Base-by-base conservation (phyloP, 2,888 invertebrate genomes). In the Oscheius myriophilus region DNA sequence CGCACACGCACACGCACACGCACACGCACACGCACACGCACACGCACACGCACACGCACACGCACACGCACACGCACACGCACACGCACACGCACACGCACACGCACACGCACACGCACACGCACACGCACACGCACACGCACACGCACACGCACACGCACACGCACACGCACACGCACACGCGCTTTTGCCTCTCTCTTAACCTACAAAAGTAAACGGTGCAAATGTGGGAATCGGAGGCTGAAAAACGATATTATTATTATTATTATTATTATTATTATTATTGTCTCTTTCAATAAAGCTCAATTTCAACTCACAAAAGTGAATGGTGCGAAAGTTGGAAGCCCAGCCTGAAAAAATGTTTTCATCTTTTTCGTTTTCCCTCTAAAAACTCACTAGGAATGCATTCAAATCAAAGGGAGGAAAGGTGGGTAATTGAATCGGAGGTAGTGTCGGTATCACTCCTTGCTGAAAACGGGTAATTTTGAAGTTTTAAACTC, bases 391-490 rank as follows among this genome's bases (percentile, higher is more conserved):
- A 25, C 61, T 46, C 46, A 61, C 61, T n/a, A 46, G 49, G 11
- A 61, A 14, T 2, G 21, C n/a, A 26, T 61, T 26, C 12, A 45
- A 33, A 49, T 61, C 49, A n/a, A 61, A 39, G n/a, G 61, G 61
- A 45, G 59, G 43, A 6, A 59, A 18, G 23, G 59, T 59, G 6
- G 61, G 61, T 39, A 61, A n/a, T n/a, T 49, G 33, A 33, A 33
- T 33, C n/a, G 49, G 49, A 26, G 18, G 51, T 16, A 23, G 11
- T 33, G 9, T 46, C 49, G 6, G 61, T 39, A 45, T 49, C 33
- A n/a, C 61, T 61, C 61, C 61, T 49, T 61, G 61, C 46, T 58
- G 21, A 42, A 57, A 57, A n/a, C n/a, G n/a, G n/a, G n/a, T n/a
- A n/a, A n/a, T n/a, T n/a, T n/a, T n/a, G n/a, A n/a, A n/a, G n/a